Percentiles rank a stretch among this genome's conserved stretches.
phyloP scores from a whole-genome alignment of 2,888 invertebrate genomes.

The Lissocephala sabroskyi region DNA sequence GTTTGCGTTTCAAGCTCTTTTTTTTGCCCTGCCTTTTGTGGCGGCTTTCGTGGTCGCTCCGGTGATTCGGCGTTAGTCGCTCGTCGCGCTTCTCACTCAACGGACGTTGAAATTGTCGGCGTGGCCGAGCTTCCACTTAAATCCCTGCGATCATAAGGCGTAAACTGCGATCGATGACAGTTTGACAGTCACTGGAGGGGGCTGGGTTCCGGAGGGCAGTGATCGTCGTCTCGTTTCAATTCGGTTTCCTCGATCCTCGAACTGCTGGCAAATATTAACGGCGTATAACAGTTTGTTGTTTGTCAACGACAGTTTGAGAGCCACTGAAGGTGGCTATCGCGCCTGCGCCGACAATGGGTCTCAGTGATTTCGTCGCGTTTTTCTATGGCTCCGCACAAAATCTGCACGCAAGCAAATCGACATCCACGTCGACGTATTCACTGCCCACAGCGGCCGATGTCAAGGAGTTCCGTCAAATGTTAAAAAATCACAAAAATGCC shows the following conservation, averaged over 20 bases:
- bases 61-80: constrained; percentile 46
- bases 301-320: constrained; percentile 30
- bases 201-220: too few relatives aligned
- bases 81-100: constrained; percentile 47
- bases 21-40: constrained; percentile 16
- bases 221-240: too few relatives aligned
- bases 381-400: constrained; percentile 70
- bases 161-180: too few relatives aligned
- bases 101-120: too few relatives aligned
- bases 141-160: too few relatives aligned
- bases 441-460: constrained; percentile 55
- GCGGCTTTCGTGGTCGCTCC: background rate
- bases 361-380: constrained; percentile 72
- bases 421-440: constrained; percentile 49
- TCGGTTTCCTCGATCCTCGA: background rate
- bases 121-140: too few relatives aligned
- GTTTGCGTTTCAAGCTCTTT: constrained; percentile 12
- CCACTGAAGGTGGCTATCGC: constrained; percentile 27
- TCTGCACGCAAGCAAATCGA: constrained; percentile 51
- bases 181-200: too few relatives aligned
- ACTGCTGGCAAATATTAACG: background rate
- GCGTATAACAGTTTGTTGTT: constrained; percentile 43
- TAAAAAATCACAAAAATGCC: constrained; percentile 69
- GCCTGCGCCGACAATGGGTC: constrained; percentile 63
- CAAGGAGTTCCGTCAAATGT: constrained; percentile 62